phyloP scores from a whole-genome alignment of 2,797 vertebrate genomes.

The Linurgus olivaceus region DNA sequence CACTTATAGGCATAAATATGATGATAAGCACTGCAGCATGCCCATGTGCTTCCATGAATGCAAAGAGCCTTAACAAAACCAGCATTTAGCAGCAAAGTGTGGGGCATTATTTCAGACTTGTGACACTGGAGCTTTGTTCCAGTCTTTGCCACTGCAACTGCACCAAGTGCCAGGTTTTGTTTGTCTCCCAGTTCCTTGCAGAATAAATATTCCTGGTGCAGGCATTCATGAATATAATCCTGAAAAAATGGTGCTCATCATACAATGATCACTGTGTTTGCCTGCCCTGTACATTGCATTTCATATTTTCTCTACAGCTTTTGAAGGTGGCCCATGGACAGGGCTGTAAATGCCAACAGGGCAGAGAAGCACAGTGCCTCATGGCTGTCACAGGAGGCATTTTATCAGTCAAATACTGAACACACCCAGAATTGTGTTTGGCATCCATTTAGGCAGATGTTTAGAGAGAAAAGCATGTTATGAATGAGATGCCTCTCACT shows the following conservation, averaged over 20 bases:
- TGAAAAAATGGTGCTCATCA: not conserved
- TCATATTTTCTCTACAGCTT: not conserved
- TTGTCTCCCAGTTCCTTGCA: not conserved
- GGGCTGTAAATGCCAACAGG: conserved; percentile 34
- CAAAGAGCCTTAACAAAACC: not conserved
- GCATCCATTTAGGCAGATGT: not conserved
- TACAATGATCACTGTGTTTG: not conserved
- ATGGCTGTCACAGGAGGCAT: conserved; percentile 2
- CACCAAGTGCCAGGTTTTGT: not conserved
- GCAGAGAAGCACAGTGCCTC: not conserved
- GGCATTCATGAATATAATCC: not conserved
- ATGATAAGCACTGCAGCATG: not conserved
- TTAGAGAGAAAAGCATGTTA: not conserved
- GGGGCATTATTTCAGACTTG: not conserved
- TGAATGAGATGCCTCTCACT: not conserved
- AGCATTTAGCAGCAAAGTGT: not conserved
- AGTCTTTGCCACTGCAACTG: not conserved
- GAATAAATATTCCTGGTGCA: not conserved
- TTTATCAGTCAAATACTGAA: conserved; percentile 19
- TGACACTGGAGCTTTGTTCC: not conserved
- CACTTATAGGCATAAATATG: not conserved
- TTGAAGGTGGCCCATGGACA: conserved; percentile 5
- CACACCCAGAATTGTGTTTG: not conserved
- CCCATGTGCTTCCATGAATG: not conserved
- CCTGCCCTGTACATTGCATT: not conserved